Evolutionary conservation across 2,888 invertebrate species (phyloP).

Genomic region (Melieria picta): DNA sequence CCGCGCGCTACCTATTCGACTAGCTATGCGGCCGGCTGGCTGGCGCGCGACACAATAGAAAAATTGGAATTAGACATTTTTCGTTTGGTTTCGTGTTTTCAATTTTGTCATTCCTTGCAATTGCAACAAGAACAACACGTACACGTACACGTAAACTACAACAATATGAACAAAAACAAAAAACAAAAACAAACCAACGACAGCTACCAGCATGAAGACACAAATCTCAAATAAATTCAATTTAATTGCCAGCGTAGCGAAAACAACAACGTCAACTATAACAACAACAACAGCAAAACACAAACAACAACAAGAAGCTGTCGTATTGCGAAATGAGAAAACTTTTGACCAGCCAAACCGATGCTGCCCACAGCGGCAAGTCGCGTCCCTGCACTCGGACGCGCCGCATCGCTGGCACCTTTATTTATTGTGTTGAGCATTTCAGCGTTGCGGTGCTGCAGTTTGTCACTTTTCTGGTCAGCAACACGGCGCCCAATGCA

Average conservation of each 20-base stretch:
- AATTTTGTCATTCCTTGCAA: constrained; percentile 21
- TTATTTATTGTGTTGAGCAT: too few species aligned
- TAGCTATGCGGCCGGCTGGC: constrained; percentile 7
- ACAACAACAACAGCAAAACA: too few species aligned
- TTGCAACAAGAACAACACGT: constrained; percentile 5
- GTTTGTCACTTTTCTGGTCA: too few species aligned
- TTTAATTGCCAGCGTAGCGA: constrained; percentile 55
- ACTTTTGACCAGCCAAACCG: too few species aligned
- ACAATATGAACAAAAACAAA: constrained; percentile 26
- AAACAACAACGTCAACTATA: too few species aligned
- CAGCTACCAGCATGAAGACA: background rate
- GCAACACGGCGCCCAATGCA: too few species aligned
- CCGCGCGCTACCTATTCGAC: background rate
- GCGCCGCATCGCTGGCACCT: too few species aligned
- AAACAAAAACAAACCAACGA: background rate
- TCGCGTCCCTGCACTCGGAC: too few species aligned
- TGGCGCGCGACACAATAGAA: constrained; percentile 5
- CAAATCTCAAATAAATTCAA: constrained; percentile 56
- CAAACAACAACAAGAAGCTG: too few species aligned
- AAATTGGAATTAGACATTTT: constrained; percentile 30
- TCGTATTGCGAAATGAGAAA: too few species aligned
- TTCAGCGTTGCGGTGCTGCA: too few species aligned
- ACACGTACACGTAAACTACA: constrained; percentile 11
- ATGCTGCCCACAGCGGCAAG: too few species aligned
- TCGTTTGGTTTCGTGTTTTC: background rate